Base-by-base conservation (phyloP, 2,888 invertebrate species). In the Pseudanteris insignis region DNA sequence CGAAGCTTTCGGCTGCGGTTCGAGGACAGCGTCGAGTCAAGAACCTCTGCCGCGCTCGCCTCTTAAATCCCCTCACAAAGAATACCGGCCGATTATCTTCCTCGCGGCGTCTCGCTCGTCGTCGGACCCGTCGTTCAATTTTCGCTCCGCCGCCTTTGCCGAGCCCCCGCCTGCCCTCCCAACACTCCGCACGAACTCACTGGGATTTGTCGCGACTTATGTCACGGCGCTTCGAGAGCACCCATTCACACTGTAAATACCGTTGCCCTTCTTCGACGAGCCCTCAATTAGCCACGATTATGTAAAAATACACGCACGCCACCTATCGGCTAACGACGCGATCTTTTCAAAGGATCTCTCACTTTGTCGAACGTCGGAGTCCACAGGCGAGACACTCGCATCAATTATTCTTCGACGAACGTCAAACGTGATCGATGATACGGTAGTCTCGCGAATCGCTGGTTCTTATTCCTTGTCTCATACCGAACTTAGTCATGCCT, bases 61-160 rank as follows among this genome's bases (percentile, higher is more conserved):
- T 68, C 69, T 69, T 62, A 67, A 74, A 71, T 72, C 70, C 70
- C 72, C 71, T 70, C 69, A 70, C 73, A 73, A 73, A 72, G 73
- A 73, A 71, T 70, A 67, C 66, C 59, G 54, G 26, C 25, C 21
- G 15, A 25, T 18, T 12, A 43, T 44, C 65, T 54, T 55, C 60
- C 54, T 65, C 64, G 25, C 25, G 14, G 9, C 11, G 5, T 50
- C 64, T 37, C 26, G 2, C 12, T 33, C 34, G n/a, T 6, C 9
- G 11, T 46, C 32, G 2, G n/a, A n/a, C n/a, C 3, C 40, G 24
- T 36, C 26, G 25, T 11, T 25, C 26, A 10, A n/a, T n/a, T 15
- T 10, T 30, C 47, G 12, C 38, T 25, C 38, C 15, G 28, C 44
- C 12, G 41, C 61, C 10, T 46, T 51, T 11, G 44, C 57, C 64